Conservation (phyloP, 2,113 vertebrate species). For the Thalassarche chlororhynchos region DNA sequence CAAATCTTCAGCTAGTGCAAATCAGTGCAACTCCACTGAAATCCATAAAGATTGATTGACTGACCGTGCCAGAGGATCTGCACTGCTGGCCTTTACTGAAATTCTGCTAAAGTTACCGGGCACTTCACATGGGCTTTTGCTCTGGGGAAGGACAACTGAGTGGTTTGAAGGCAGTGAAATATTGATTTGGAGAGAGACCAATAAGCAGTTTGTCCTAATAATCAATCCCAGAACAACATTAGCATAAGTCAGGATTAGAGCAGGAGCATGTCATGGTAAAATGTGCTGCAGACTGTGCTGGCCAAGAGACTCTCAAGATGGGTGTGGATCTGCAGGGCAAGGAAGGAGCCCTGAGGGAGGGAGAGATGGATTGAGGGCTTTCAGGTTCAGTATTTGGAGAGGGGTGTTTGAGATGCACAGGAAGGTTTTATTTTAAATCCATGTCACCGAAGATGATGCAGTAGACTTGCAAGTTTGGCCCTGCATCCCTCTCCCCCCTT, state of each 20-base stretch:
- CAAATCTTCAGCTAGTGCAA: background rate
- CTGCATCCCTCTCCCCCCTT: background rate
- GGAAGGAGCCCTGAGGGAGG: background rate
- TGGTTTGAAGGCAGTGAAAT: background rate
- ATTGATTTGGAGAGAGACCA: background rate
- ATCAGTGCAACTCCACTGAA: background rate
- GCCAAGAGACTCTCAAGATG: background rate
- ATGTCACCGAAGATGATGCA: background rate
- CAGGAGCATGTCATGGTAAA: background rate
- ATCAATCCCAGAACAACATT: background rate
- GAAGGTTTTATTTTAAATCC: background rate
- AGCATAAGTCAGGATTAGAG: background rate
- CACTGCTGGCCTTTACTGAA: background rate
- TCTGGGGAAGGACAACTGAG: background rate
- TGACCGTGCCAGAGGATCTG: background rate
- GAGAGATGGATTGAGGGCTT: background rate
- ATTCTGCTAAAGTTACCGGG: background rate
- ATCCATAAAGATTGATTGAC: background rate
- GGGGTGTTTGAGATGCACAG: fast-evolving
- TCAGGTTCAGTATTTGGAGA: background rate
- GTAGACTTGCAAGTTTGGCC: background rate
- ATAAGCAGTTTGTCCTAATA: background rate
- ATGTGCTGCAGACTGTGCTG: background rate
- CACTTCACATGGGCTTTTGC: background rate
- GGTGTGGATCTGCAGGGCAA: background rate